Base-by-base conservation (phyloP, 2,888 invertebrate species). In the Idaea dimidiata region DNA sequence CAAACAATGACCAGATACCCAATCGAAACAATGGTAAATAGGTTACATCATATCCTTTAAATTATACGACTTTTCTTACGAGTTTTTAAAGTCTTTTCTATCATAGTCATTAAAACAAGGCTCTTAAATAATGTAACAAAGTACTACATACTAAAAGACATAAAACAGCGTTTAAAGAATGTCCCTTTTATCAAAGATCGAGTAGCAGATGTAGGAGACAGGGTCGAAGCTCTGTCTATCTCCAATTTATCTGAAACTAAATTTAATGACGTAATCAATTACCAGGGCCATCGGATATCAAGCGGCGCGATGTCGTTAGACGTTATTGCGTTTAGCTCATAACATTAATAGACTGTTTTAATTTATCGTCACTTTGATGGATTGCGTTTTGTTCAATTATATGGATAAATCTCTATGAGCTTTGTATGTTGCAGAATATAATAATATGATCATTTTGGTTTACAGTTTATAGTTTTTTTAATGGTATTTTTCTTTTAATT, bases 321-420 rank as follows among this genome's bases (percentile, higher is more conserved):
- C 72, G 70, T 72, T 74, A 78, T 76, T 76, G 76, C 75, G 73
- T 76, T 76, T 78, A 78, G 76, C 71, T 72, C 65, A 72, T 69
- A 70, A 66, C 68, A 63, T 62, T 69, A 67, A 70, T 72, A 68
- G 67, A 71, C 69, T 65, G 71, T 67, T 66, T 66, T 68, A 67
- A 67, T 70, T 67, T 63, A 72, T 68, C 65, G 66, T 64, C n/a
- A 60, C 33, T 17, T 56, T 62, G 62, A 66, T 65, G 62, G 58
- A 67, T 63, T 59, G 67, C 55, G 43, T 43, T 55, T 55, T 55
- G 54, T 55, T 55, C 54, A 55, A 55, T 54, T 54, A 33, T 33
- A 10, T 43, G 24, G 24, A 24, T 24, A 24, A 24, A 5, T 24
- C 24, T 24, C 24, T 24, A 24, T 24, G 24, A 24, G 24, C 24